Base-by-base conservation (phyloP, 2,888 invertebrate genomes). In the Pogonocherus hispidulus region DNA sequence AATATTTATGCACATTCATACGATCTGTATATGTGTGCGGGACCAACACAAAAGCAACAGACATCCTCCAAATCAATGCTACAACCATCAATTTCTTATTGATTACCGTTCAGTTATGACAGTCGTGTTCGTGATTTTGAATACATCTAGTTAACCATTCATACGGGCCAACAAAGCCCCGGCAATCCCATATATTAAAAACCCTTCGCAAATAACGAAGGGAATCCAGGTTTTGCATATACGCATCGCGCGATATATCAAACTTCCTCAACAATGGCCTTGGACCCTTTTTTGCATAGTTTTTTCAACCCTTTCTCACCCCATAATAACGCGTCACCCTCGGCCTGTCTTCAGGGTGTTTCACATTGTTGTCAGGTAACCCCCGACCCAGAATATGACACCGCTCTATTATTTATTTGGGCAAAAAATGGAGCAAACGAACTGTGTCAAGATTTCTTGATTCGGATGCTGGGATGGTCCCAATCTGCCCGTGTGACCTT, bases 81-180 rank as follows among this genome's bases (percentile, higher is more conserved):
- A 78, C 70, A 55, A 81, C 82, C 83, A 84, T 85, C 85, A 84
- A 85, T 85, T 83, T 83, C 81, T 82, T 81, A 85, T 85, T 85
- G 85, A 85, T 85, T 84, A 82, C 82, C 83, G 81, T 84, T 84
- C 84, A 77, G 85, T 85, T 85, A 84, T 85, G 85, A 85, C 85
- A 85, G 83, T 84, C 80, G 82, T 77, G 83, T 84, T 83, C 84
- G 84, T 84, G 83, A 82, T 82, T 78, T 76, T 85, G 85, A 85
- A 85, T 85, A 84, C 85, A 84, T 84, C 86, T 86, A 85, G 86
- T 86, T 86, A 86, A 81, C 83, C 86, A 86, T 85, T 85, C 85
- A 85, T 84, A 81, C 78, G 81, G 71, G 76, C 78, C 63, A 74
- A 79, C 84, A 84, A 84, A 82, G 82, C 82, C 9, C 32, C 32